Base-by-base conservation (phyloP, 2,113 vertebrate genomes). In the Delphinapterus leucas region DNA sequence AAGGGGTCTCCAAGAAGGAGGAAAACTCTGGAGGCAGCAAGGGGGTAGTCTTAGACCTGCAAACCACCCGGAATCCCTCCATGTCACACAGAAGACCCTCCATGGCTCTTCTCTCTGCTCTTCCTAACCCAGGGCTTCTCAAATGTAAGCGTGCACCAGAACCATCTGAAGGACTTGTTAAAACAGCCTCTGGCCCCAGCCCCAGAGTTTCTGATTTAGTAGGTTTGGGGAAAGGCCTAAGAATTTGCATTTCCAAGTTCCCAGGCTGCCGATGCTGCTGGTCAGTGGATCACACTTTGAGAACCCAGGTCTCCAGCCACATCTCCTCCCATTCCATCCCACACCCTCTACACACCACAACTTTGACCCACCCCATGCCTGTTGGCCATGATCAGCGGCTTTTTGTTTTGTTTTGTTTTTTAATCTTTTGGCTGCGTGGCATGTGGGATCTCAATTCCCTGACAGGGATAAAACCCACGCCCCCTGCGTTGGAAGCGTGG, bases 101-200 rank as follows among this genome's bases (percentile, higher is more conserved):
- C 21, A 0, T 0, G 18, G 7, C 38, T 25, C 47, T 9, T 33
- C 18, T 9, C 1, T 9, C 33, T 14, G 14, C 36, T 61, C 31
- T 31, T 20, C 3, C 10, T 33, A 41, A 28, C 12, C 58, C 28
- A 44, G 49, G 6, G 76, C 14, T n/a, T 67, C 74, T 70, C 58
- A 80, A 17, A 31, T 3, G 7, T 71, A n/a, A 70, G n/a, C 2
- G 2, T 17, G 20, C 10, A 2, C 47, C n/a, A 77, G 25, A 47
- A 13, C 47, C 53, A 53, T 13, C 68, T 4, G 55, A 26, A 83
- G 47, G 14, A 15, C 65, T 92, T 74, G 2, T 11, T 70, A 71
- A 38, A 92, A 73, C 36, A 33, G 11, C 15, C 63, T 90, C 70
- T 79, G 63, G 41, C 5, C 61, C n/a, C 6, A 12, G 1, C 12